Evolutionary conservation across 1,140 invertebrate genomes (phyloP), one percentile per base, ranked within the genome.

Genomic region (Mizuhopecten yessoensis): DNA sequence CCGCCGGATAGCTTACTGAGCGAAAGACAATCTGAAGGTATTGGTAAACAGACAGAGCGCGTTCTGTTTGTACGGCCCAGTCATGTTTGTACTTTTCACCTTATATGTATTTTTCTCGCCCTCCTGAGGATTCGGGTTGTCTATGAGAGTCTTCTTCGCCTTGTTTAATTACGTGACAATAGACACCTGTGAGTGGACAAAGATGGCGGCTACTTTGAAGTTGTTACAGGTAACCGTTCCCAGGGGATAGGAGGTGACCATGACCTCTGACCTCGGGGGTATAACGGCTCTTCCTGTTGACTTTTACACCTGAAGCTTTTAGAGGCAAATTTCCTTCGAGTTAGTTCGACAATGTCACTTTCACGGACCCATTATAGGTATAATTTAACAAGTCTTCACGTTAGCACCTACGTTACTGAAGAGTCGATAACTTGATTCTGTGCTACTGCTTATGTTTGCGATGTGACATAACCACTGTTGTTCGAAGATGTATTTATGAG

Each of bases 101-200:
- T 29, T 75, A 75, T 75, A 75, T 75, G 57, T 75, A 75, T 75
- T 75, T 75, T 75, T 75, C 57, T 75, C 57, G 57, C 57, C 57
- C 57, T 29, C 57, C 57, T 29, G 57, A 29, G 57, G 57, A 75
- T 75, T 75, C 23, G n/a, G 29, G n/a, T 75, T 75, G 17, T 75
- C 57, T 75, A 29, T 75, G 57, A 75, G 57, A 75, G 57, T 75
- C 57, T 75, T 75, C 57, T 75, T 75, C 57, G 57, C 57, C 29
- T 75, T 75, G 57, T 75, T 75, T 75, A 75, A 75, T 75, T 75
- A 75, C 1, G 23, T 29, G 57, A 75, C 57, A 75, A 75, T 75
- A 29, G 57, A 75, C 57, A 29, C 57, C 5, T n/a, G 57, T 75
- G 17, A 75, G 9, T 29, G 57, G 57, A 75, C 57, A 75, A 75